Base-by-base conservation (phyloP, 2,888 invertebrate species). In the Noctua fimbriata region DNA sequence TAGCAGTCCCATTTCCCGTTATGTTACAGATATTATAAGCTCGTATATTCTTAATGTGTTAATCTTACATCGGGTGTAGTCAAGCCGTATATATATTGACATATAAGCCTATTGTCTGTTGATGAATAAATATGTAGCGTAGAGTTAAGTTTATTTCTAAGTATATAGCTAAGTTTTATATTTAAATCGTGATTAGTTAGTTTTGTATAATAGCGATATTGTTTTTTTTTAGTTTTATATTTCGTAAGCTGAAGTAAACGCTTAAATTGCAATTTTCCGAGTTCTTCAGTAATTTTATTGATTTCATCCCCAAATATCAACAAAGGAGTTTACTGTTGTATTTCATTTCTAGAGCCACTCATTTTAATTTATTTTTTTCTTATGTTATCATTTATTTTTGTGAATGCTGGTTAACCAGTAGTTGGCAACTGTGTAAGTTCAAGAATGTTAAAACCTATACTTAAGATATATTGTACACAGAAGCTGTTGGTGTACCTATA, bases 1-100 rank as follows among this genome's bases (percentile, higher is more conserved):
- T 82, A 82, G 78, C 73, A 47, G 52, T 55, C 16, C 70, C 66
- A 63, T 82, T 66, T 82, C 60, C 63, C 24, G 44, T 75, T 71
- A 67, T 44, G 70, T 36, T 67, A 67, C 65, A 60, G 74, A 80
- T 79, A 60, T 80, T 74, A 60, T 44, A 79, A 36, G 44, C 63
- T 75, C 80, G 36, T 55, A 74, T 63, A 36, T 75, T 69, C 60
- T 47, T 63, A 16, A 55, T 75, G 52, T 55, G 52, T 75, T 80
- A 75, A 63, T 75, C 75, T 63, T 60, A 69, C 12, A 44, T 36
- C 7, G 58, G 18, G 4, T 0, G n/a, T 36, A 52, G 32, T 44
- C 49, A 44, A 74, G 32, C 10, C n/a, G 0, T 7, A 28, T 47
- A 28, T 24, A 24, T 52, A 69, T 10, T 16, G 21, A 36, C 36